Percentiles rank a stretch among this genome's conserved stretches.
Conservation (phyloP, 1,140 invertebrate species). For the Scaptomyza hsui region DNA sequence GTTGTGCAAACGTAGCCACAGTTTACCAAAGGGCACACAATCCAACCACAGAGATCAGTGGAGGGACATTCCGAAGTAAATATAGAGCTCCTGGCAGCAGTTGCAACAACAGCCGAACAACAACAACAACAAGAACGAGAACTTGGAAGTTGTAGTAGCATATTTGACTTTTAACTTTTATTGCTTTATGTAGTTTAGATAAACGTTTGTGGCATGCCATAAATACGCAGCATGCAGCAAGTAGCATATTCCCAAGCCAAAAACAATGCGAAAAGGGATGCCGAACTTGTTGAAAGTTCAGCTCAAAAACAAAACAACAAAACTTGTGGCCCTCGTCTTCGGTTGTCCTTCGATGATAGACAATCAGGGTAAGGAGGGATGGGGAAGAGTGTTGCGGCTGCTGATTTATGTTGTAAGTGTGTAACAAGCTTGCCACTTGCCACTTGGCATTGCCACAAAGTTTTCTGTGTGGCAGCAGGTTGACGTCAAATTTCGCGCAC, state of each 20-base stretch:
- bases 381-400: not conserved
- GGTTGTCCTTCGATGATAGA: conserved; percentile 76
- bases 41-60: conserved; percentile 23
- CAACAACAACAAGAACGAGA: conserved; percentile 39
- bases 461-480: conserved; percentile 36
- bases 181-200: conserved; percentile 82
- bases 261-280: conserved; percentile 58
- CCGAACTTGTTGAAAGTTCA: conserved; percentile 23
- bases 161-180: conserved; percentile 82
- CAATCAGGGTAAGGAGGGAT: conserved; percentile 43
- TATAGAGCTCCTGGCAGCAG: conserved; percentile 27
- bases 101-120: conserved; percentile 44
- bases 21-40: conserved; percentile 47
- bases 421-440: conserved; percentile 61
- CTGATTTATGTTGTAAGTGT: conserved; percentile 76
- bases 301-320: conserved; percentile 11
- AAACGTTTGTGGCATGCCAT: conserved; percentile 81
- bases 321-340: conserved; percentile 24
- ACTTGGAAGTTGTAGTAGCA: conserved; percentile 60
- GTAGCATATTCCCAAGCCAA: conserved; percentile 26
- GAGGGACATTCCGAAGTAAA: not conserved
- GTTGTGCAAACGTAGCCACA: conserved; percentile 36
- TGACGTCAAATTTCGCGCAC: conserved; percentile 22
- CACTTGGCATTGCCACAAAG: conserved; percentile 54
- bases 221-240: conserved; percentile 65